phyloP scores from a whole-genome alignment of 2,797 vertebrate genomes.

The Enteromius fasciolatus region DNA sequence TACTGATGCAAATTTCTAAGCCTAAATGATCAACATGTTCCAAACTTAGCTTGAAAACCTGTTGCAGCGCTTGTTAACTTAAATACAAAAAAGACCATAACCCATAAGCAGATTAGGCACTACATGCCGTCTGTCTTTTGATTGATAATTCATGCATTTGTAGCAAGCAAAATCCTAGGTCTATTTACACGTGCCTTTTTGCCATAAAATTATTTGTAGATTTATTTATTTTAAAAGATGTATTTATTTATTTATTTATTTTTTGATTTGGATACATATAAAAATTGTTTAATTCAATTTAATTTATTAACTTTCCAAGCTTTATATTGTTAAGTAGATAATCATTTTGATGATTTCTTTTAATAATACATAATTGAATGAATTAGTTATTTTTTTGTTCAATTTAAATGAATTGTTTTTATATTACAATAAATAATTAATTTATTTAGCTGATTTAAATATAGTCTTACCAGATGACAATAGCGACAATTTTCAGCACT shows the following conservation, averaged over 20 bases:
- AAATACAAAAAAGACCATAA: too few relatives aligned
- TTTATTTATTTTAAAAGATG: too few relatives aligned
- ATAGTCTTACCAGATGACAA: constrained; percentile 89
- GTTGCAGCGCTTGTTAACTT: background rate
- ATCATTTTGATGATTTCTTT: background rate
- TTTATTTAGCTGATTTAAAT: background rate
- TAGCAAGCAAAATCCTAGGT: too few relatives aligned
- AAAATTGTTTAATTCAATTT: too few relatives aligned
- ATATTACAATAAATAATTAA: background rate
- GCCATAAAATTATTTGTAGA: too few relatives aligned
- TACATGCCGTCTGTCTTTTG: background rate
- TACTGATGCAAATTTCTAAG: background rate
- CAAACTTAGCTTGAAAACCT: background rate
- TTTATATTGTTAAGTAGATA: background rate
- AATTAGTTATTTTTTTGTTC: too few relatives aligned
- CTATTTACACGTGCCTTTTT: too few relatives aligned
- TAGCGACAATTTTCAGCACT: constrained; percentile 93
- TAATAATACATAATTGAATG: background rate
- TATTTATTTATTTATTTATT: too few relatives aligned
- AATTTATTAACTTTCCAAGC: too few relatives aligned
- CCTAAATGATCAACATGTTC: background rate
- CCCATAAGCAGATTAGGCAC: too few relatives aligned
- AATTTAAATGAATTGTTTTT: too few relatives aligned
- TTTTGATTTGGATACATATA: too few relatives aligned
- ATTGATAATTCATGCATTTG: background rate